These are phyloP conservation scores for Sceloporus tristichus DNA, from an alignment of 2,113 vertebrate genomes.

Conservation along the genomic window DNA sequence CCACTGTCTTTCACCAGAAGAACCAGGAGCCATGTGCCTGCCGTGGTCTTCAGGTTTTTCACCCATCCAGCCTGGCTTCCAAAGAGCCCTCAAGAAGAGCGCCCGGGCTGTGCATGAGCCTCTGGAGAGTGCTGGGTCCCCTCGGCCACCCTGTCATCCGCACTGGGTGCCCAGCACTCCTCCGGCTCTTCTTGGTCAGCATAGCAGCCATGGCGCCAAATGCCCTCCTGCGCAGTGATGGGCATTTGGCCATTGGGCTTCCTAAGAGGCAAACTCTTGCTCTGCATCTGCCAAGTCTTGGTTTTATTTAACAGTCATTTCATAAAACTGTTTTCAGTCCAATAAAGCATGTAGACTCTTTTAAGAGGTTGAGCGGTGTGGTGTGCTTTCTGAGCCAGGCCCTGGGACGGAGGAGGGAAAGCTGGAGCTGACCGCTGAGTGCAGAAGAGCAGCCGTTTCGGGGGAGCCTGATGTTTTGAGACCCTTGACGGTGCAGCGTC, in stretches of 20 bases:
- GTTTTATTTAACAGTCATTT: slow-evolving; percentile 68
- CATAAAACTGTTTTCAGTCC: slow-evolving; percentile 77
- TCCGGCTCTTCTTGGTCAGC: not conserved
- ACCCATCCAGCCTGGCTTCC: too few species aligned
- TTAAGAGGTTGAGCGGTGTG: not conserved
- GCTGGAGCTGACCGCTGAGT: too few species aligned
- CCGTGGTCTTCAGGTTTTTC: not conserved
- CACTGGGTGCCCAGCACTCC: too few species aligned
- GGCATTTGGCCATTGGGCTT: not conserved
- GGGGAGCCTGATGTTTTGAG: too few species aligned
- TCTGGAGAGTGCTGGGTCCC: too few species aligned
- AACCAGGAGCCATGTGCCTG: not conserved
- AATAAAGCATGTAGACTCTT: slow-evolving; percentile 83
- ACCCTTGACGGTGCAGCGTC: too few species aligned
- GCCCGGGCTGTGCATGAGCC: too few species aligned
- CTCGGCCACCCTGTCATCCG: too few species aligned
- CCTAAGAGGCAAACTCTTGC: not conserved
- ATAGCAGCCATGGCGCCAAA: not conserved
- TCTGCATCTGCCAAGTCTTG: slow-evolving; percentile 42
- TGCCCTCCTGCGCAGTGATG: not conserved
- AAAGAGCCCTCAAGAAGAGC: too few species aligned
- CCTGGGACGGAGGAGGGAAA: too few species aligned
- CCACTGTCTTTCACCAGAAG: not conserved
- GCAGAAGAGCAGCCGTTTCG: too few species aligned
- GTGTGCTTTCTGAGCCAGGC: not conserved